phyloP scores from a whole-genome alignment of 2,797 vertebrate genomes.

The Lepus townsendii region DNA sequence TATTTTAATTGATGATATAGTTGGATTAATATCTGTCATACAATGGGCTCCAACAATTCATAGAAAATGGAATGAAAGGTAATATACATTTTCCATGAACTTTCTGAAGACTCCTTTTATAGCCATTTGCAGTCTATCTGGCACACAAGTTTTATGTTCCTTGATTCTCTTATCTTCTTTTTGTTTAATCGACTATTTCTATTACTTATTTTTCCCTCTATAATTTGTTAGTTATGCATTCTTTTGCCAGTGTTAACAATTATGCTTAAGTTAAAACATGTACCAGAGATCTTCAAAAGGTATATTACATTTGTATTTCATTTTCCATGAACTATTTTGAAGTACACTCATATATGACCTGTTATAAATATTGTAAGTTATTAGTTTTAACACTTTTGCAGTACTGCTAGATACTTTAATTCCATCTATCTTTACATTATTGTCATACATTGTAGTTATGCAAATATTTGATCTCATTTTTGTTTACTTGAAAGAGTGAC shows the following conservation, averaged over 20 bases:
- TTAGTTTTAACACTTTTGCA: background rate
- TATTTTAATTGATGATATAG: background rate
- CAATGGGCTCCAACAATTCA: background rate
- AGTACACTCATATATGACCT: background rate
- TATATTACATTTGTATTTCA: no score
- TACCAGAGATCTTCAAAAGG: no score
- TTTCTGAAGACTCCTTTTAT: no score
- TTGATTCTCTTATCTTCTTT: slow-evolving; percentile 26
- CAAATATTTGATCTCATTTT: no score
- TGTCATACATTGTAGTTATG: background rate
- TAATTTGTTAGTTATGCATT: slow-evolving; percentile 6
- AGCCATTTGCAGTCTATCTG: background rate
- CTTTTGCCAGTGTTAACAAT: background rate
- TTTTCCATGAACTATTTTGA: no score
- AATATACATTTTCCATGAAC: no score
- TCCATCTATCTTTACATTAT: background rate
- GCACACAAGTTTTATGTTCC: background rate
- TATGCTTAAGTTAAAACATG: background rate
- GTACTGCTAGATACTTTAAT: background rate
- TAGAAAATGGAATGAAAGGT: no score
- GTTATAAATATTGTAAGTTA: background rate
- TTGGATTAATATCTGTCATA: background rate
- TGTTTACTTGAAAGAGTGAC: no score
- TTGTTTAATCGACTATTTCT: slow-evolving; percentile 1
- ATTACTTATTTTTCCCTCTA: background rate